A percentile compares a stretch with the other conserved stretches of the same genome.
phyloP scores from a whole-genome alignment of 1,140 invertebrate genomes.

The Lucilia sericata region DNA sequence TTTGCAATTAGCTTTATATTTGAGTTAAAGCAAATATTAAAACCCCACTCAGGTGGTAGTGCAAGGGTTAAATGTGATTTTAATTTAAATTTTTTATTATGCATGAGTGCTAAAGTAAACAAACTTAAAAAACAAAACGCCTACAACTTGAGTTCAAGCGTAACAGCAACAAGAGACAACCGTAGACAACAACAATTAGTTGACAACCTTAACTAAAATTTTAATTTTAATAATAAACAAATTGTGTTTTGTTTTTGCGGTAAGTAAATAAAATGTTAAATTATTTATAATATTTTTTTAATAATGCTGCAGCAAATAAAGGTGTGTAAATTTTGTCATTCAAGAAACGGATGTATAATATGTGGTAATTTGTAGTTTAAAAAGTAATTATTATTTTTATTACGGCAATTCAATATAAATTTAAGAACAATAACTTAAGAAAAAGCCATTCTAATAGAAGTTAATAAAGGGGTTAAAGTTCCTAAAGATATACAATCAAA shows the following conservation, averaged over 20 bases:
- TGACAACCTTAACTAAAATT: slow-evolving; percentile 17
- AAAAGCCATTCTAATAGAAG: too few relatives aligned
- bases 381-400: background rate
- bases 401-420: background rate
- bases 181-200: slow-evolving; percentile 3
- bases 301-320: background rate
- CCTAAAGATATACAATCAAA: too few relatives aligned
- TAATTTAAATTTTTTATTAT: too few relatives aligned
- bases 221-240: background rate
- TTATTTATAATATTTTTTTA: background rate
- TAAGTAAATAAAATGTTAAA: background rate
- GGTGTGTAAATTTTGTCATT: background rate
- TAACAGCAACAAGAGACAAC: background rate
- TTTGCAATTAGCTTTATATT: too few relatives aligned
- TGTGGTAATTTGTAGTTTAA: background rate
- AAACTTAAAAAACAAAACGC: background rate
- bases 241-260: background rate
- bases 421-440: too few relatives aligned
- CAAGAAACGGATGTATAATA: background rate
- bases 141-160: background rate
- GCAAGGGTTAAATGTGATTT: too few relatives aligned
- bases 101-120: background rate
- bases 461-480: too few relatives aligned
- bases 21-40: too few relatives aligned
- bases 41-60: too few relatives aligned